Conservation (phyloP, 2,797 vertebrate genomes). For the Myotis daubentonii region DNA sequence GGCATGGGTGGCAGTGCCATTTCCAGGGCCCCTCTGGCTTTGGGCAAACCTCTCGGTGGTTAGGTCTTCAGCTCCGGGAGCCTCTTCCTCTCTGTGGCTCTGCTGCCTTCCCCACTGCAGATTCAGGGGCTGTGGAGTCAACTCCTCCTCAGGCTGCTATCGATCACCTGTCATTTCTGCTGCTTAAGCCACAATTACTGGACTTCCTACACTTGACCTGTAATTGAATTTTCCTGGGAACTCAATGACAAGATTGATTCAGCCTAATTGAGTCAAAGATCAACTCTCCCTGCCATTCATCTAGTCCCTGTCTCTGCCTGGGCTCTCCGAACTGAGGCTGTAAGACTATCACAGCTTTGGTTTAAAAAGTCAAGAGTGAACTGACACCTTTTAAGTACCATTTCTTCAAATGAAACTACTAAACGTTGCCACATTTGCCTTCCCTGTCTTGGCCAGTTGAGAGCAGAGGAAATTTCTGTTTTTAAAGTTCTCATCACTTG, state of each 20-base stretch:
- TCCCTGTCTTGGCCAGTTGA: background rate
- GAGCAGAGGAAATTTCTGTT: background rate
- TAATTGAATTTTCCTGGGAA: conserved; percentile 78
- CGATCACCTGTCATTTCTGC: conserved; percentile 71
- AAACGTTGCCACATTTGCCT: background rate
- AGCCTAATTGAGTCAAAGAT: conserved; percentile 77
- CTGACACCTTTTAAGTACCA: background rate
- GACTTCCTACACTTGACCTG: conserved; percentile 74
- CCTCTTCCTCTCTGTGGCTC: background rate
- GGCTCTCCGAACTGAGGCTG: background rate
- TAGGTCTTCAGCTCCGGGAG: background rate
- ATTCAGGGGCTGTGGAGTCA: conserved; percentile 61
- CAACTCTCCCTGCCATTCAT: conserved; percentile 55
- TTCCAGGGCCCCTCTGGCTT: background rate
- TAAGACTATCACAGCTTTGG: background rate
- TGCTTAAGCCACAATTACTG: conserved; percentile 70
- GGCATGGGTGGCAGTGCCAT: background rate
- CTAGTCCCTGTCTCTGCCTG: conserved; percentile 50
- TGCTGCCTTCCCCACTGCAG: background rate
- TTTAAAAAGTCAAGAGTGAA: conserved; percentile 21
- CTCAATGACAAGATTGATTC: conserved; percentile 79
- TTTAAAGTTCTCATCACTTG: background rate
- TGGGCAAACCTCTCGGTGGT: background rate
- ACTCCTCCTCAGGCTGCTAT: conserved; percentile 63
- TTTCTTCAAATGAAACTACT: background rate